Evolutionary conservation across 2,888 invertebrate species (phyloP), one percentile per base, ranked within the genome.

Genomic region (Therioaphis trifolii): DNA sequence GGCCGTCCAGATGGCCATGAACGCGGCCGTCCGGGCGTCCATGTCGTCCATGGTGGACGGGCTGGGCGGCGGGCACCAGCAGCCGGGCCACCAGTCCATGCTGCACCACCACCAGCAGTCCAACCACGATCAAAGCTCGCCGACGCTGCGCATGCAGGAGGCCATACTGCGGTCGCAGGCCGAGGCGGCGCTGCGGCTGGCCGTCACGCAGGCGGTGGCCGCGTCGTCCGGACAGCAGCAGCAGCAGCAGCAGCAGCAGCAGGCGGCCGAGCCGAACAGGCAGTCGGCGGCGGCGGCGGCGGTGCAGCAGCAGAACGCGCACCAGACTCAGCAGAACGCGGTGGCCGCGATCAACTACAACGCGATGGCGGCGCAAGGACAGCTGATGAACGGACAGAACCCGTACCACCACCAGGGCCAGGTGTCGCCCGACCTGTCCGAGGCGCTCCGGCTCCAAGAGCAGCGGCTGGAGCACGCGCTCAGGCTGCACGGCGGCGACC

Each of bases 81-180:
- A 85, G 87, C 89, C 85, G 55, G 86, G 85, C n/a, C 86, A 87
- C 63, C 86, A 86, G 84, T 85, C 86, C 15, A 86, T 86, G 35
- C 86, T 87, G 84, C 87, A 87, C 80, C 87, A 87, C 85, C 87
- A 88, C 75, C 87, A 88, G 74, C 87, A 89, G 84, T 85, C 86
- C 35, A 85, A 85, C 40, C 82, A 82, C 24, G 82, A 82, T 7
- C 82, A 82, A 40, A 85, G 86, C 7, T 90, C 89, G 61, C 88
- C 90, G 4, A 87, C 87, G 49, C 86, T 88, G 55, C 85, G 87
- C 40, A 87, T 94, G 90, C 90, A 90, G 86, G 95, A 95, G 87
- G 94, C 94, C 0, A 90, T 96, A 77, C 90, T 96, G 29, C 91
- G 96, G 87, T 94, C 94, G 86, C 96, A 96, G 88, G 95, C 95